These are phyloP conservation scores for Cactoblastis cactorum DNA, from an alignment of 2,888 invertebrate genomes.

Conservation along the genomic window DNA sequence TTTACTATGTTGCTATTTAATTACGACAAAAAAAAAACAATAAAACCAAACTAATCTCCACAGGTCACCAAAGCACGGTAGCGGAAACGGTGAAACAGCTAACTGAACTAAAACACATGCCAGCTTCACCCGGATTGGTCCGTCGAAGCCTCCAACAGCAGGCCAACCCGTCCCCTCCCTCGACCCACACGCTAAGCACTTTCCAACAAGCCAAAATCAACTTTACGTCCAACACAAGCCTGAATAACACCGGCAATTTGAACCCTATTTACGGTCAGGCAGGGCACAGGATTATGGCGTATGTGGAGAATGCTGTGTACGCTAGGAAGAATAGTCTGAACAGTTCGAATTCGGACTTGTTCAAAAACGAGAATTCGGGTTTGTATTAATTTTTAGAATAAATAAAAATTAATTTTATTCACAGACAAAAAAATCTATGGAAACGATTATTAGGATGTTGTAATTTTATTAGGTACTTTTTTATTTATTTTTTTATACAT, in stretches of 20 bases:
- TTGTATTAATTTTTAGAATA: conserved; percentile 21
- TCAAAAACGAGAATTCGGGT: conserved; percentile 48
- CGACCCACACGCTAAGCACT: conserved; percentile 46
- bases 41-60: conserved; percentile 12
- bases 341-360: conserved; percentile 56
- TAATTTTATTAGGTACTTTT: too few species aligned
- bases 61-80: conserved; percentile 80
- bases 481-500: too few species aligned
- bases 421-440: too few species aligned
- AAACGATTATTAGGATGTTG: too few species aligned
- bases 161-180: conserved; percentile 34
- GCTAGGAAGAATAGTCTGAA: conserved; percentile 69
- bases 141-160: conserved; percentile 72
- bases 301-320: conserved; percentile 62
- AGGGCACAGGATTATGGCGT: conserved; percentile 63
- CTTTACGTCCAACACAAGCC: conserved; percentile 53
- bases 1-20: not conserved
- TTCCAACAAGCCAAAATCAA: conserved; percentile 69
- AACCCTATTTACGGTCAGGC: conserved; percentile 75
- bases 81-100: conserved; percentile 93
- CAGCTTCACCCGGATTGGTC: conserved; percentile 89
- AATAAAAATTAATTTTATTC: too few species aligned
- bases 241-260: conserved; percentile 61
- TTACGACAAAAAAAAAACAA: not conserved
- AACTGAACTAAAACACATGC: conserved; percentile 91